Percentiles rank a stretch among this genome's conserved stretches.
These are phyloP conservation scores for Trissonchulus sp. DNA, from an alignment of 2,888 invertebrate species.

Conservation along the genomic window DNA sequence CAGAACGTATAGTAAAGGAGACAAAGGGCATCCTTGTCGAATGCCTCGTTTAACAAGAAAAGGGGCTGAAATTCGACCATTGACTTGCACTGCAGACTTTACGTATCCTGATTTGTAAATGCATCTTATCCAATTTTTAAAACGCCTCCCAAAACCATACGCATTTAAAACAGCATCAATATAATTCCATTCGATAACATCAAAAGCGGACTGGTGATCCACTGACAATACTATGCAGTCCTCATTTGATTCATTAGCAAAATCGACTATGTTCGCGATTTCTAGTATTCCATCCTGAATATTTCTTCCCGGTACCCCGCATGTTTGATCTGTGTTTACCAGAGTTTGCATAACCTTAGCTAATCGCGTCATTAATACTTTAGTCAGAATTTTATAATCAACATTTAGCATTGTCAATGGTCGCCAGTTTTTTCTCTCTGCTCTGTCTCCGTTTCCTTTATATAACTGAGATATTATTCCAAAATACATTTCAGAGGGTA, in stretches of 20 bases:
- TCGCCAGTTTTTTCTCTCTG: constrained; percentile 20
- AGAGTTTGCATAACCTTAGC: constrained; percentile 3
- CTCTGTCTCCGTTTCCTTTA: constrained; percentile 16
- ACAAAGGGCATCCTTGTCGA: constrained; percentile 23
- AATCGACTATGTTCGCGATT: neutral
- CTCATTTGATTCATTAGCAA: neutral
- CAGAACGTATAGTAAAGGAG: constrained; percentile 21
- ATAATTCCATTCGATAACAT: constrained; percentile 18
- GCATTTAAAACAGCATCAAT: neutral
- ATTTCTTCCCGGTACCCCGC: constrained; percentile 22
- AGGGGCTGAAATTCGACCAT: constrained; percentile 11
- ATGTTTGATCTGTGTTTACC: constrained; percentile 18
- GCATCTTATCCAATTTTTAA: neutral
- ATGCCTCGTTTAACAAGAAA: neutral
- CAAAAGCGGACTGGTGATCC: constrained; percentile 19
- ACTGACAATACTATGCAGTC: constrained; percentile 14
- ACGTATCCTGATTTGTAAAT: neutral
- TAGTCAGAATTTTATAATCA: constrained; percentile 25
- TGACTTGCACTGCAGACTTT: constrained; percentile 9
- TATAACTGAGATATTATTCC: constrained; percentile 23
- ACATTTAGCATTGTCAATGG: constrained; percentile 25
- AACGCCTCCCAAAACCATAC: constrained; percentile 15
- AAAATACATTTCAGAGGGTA: neutral
- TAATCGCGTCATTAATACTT: constrained; percentile 18
- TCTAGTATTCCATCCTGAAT: constrained; percentile 24